Base-by-base conservation (phyloP, 2,888 invertebrate species). In the Drosophila colorata region DNA sequence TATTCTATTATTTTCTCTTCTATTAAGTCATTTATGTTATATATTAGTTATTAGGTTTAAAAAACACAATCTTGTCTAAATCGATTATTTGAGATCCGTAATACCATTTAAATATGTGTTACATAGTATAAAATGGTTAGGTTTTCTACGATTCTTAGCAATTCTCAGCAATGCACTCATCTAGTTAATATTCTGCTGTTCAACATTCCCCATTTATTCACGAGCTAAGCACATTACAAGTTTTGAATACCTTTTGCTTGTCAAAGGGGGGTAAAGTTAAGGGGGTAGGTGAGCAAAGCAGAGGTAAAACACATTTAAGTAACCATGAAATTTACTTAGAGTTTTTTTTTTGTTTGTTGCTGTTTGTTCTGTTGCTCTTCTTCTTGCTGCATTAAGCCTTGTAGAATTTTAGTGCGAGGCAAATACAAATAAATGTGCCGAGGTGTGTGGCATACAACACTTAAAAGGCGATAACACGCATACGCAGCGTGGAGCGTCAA, bases 291-390 rank as follows among this genome's bases (percentile, higher is more conserved):
- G 43, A 55, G 60, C 37, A 44, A 33, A 48, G 56, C 43, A 40
- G 48, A 65, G 73, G 72, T 67, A 49, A 69, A 78, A 55, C 69
- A 55, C 67, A 65, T 72, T 76, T 74, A 82, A 80, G 80, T 70
- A 86, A 82, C 80, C 83, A 79, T 86, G 68, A 82, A 86, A 77
- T 82, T 70, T 72, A 86, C 82, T 74, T 71, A 61, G 55, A 71
- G 55, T 70, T 67, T 66, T 52, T 25, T 55, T 58, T 67, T 66
- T 52, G 16, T 55, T 58, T 47, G 53, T 40, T 35, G 18, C 18
- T 38, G 31, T 28, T 37, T 23, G 28, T 2, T 20, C 13, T 69
- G n/a, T 20, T 44, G 51, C 37, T 41, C 16, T n/a, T n/a, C 37
- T 23, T 51, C 40, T 52, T 69, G 77, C 47, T 66, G 31, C 18